Evolutionary conservation across 2,797 vertebrate genomes (phyloP).

Genomic region (Halcyon badia): DNA sequence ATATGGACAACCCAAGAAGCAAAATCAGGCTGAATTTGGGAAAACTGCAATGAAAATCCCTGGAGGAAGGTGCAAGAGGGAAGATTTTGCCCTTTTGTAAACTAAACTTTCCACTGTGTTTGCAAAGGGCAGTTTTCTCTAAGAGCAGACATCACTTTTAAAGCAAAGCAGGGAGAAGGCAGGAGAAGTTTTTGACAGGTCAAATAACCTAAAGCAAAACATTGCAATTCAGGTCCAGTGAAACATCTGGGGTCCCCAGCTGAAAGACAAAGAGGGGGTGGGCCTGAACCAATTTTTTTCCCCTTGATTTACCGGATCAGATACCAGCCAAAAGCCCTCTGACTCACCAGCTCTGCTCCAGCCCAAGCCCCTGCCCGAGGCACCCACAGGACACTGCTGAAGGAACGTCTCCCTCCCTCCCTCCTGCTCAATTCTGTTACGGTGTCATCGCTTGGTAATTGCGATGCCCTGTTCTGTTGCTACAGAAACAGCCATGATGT

Average conservation of each 20-base stretch:
- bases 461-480: not conserved
- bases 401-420: not conserved
- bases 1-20: not conserved
- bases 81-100: not conserved
- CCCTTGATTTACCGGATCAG: not conserved
- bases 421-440: not conserved
- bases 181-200: not conserved
- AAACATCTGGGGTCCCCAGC: not conserved
- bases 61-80: not conserved
- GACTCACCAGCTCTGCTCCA: not conserved
- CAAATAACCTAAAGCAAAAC: not conserved
- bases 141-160: not conserved
- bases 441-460: not conserved
- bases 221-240: not conserved
- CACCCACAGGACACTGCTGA: not conserved
- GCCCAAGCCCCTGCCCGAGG: not conserved
- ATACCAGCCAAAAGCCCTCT: not conserved
- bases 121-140: not conserved
- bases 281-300: not conserved
- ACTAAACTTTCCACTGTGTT: not conserved
- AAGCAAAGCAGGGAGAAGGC: not conserved
- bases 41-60: not conserved
- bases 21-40: not conserved
- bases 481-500: constrained; percentile 27
- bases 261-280: rapidly evolving